These are phyloP conservation scores for Eupithecia vulgata DNA, from an alignment of 2,888 invertebrate genomes.

Conservation along the genomic window DNA sequence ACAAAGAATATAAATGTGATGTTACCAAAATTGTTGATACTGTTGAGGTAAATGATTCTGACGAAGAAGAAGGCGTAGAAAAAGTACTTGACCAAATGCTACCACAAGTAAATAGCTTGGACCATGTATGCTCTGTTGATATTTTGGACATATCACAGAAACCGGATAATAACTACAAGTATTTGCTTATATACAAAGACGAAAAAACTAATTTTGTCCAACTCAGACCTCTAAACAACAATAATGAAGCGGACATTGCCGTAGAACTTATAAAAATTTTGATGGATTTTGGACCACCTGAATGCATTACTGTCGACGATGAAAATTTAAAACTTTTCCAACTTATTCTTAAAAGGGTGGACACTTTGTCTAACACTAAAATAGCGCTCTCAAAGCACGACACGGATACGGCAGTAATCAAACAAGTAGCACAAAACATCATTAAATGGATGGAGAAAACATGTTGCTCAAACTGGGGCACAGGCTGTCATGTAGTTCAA, in stretches of 20 bases:
- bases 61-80: neutral
- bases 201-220: constrained; percentile 29
- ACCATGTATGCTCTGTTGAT: constrained; percentile 22
- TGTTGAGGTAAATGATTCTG: neutral
- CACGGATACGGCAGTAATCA: neutral
- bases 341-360: constrained; percentile 10
- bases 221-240: constrained; percentile 30
- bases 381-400: constrained; percentile 15
- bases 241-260: constrained; percentile 15
- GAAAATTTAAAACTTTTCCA: constrained; percentile 11
- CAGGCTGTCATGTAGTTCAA: constrained; percentile 35
- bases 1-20: neutral
- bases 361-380: neutral
- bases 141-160: constrained; percentile 22
- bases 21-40: neutral
- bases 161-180: constrained; percentile 16
- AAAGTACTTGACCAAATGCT: neutral
- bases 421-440: constrained; percentile 23
- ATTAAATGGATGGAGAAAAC: constrained; percentile 21
- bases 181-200: constrained; percentile 32
- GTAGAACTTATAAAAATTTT: constrained; percentile 32
- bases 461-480: constrained; percentile 28
- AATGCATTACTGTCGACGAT: constrained; percentile 22
- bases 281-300: constrained; percentile 34
- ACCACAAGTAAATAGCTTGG: constrained; percentile 3